Evolutionary conservation across 2,888 invertebrate genomes (phyloP), one percentile per base, ranked within the genome.

Genomic region (Labia minor): DNA sequence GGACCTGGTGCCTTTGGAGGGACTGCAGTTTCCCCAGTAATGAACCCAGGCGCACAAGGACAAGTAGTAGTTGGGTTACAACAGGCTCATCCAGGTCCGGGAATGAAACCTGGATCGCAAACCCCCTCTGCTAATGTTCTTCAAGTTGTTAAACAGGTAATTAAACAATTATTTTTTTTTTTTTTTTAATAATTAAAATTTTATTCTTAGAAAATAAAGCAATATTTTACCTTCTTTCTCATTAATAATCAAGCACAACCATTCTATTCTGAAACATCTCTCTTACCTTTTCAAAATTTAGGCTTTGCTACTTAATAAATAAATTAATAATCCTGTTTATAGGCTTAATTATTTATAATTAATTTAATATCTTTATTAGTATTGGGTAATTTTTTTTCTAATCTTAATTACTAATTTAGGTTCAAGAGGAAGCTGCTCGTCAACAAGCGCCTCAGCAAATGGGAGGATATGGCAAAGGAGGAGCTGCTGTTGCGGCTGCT

Each of bases 401-500:
- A n/a, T n/a, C n/a, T n/a, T n/a, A n/a, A n/a, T n/a, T n/a, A n/a
- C n/a, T n/a, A n/a, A n/a, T n/a, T n/a, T 75, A 86, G 79, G 89
- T 95, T 1, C 94, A 95, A 77, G 94, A 93, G 75, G 93, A 93
- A 76, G 94, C 93, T 65, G 93, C 93, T 8, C 82, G 93, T 62
- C 93, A 95, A 75, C 92, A 91, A 76, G 89, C 87, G 63, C 90
- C 91, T 37, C 89, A 90, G 73, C 77, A 78, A 21, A 77, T 77
- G 20, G 82, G 81, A 10, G 82, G 83, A 65, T 92, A 89, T 70
- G 92, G 91, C 71, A 92, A 92, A 78, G 84, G 84, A 6, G 81
- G 82, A 66, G 87, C 88, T 37, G 73, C 73, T 63, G 73, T 75
- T 19, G 80, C 78, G 72, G 80, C 77, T 2, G 78, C 77, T 2